Conservation (phyloP, 1,140 invertebrate species). For the Whitmania pigra region DNA sequence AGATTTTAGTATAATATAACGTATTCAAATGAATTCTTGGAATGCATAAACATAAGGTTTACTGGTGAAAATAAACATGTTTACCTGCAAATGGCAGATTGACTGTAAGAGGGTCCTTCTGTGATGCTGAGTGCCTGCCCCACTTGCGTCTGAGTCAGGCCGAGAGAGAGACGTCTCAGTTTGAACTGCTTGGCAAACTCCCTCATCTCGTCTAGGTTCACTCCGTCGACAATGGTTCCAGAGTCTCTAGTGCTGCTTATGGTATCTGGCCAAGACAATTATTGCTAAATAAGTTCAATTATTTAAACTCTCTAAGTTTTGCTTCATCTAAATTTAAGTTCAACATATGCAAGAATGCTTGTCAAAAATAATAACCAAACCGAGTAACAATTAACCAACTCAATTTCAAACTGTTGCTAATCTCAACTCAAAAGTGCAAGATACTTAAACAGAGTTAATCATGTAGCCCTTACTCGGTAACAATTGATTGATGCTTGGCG, state of each 20-base stretch:
- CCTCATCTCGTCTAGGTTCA: conserved; percentile 92
- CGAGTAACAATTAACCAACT: neutral
- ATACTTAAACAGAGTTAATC: too few relatives aligned
- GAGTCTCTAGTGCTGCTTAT: conserved; percentile 65
- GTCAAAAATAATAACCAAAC: neutral
- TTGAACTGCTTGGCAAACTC: conserved; percentile 97
- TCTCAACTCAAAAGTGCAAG: too few relatives aligned
- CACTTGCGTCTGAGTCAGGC: conserved; percentile 82
- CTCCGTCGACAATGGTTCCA: conserved; percentile 85
- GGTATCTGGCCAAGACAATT: conserved; percentile 28
- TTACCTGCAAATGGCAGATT: conserved; percentile 98
- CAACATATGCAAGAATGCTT: neutral
- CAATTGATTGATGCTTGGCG: conserved; percentile 36
- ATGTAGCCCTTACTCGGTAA: conserved; percentile 34
- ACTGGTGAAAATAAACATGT: conserved; percentile 36
- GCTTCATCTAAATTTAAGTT: neutral
- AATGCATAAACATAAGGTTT: too few relatives aligned
- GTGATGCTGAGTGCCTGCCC: conserved; percentile 75
- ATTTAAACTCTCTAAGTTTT: neutral
- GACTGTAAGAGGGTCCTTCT: conserved; percentile 91
- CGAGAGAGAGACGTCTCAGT: conserved; percentile 73
- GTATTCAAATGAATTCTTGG: too few relatives aligned
- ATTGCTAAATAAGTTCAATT: neutral
- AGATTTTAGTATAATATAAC: neutral
- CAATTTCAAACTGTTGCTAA: too few relatives aligned